Evolutionary conservation across 2,888 invertebrate genomes (phyloP).

Genomic region (Clostera curtula): DNA sequence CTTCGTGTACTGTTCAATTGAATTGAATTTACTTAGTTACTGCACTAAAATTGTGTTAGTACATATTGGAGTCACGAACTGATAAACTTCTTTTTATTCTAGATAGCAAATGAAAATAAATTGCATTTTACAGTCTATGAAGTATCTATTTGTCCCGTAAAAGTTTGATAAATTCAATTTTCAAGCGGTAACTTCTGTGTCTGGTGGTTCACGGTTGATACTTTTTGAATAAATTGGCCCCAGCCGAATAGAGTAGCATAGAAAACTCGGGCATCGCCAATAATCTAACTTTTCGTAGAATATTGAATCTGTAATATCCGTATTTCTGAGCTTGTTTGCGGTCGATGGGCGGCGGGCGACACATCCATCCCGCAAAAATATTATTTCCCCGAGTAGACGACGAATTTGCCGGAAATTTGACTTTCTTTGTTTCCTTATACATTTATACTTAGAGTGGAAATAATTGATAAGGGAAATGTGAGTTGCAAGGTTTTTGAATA

Average conservation of each 20-base stretch:
- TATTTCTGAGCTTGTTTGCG: conserved; percentile 31
- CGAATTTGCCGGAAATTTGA: conserved; percentile 28
- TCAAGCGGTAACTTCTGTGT: conserved; percentile 60
- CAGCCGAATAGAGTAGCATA: conserved; percentile 47
- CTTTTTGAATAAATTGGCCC: conserved; percentile 67
- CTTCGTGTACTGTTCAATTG: too few relatives aligned
- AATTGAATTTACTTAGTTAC: too few relatives aligned
- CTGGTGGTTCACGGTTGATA: conserved; percentile 63
- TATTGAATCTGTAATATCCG: conserved; percentile 42
- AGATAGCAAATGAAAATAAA: conserved; percentile 61
- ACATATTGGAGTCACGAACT: too few relatives aligned
- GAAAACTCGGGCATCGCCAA: conserved; percentile 39
- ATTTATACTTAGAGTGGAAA: too few relatives aligned
- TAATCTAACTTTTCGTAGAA: conserved; percentile 34
- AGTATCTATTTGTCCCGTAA: conserved; percentile 63
- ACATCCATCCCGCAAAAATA: conserved; percentile 25
- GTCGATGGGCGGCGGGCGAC: conserved; percentile 21
- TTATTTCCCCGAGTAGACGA: conserved; percentile 25
- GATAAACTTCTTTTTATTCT: too few relatives aligned
- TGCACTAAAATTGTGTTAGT: too few relatives aligned
- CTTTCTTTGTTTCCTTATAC: conserved; percentile 19
- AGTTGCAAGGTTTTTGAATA: neutral
- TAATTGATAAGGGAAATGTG: neutral
- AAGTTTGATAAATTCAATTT: conserved; percentile 72
- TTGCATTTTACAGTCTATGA: conserved; percentile 69